Evolutionary conservation across 2,888 invertebrate species (phyloP).

Genomic region (Periphyllus acericola): DNA sequence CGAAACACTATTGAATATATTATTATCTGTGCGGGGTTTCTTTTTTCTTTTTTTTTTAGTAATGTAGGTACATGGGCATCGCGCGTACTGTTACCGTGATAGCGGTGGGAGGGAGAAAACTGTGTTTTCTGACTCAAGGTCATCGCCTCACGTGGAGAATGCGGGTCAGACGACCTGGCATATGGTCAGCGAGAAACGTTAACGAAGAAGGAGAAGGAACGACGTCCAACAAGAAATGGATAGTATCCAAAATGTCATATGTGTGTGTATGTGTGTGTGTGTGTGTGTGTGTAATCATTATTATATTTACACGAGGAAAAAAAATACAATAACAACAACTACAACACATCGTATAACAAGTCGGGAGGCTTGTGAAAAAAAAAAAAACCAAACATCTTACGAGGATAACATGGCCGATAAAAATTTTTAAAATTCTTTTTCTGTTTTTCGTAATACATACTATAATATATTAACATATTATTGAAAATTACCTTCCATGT

Average conservation of each 20-base stretch:
- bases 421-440: background rate
- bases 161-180: constrained; percentile 20
- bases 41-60: background rate
- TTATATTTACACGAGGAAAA: background rate
- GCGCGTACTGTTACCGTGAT: background rate
- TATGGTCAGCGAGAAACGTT: constrained; percentile 8
- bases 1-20: background rate
- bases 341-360: background rate
- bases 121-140: constrained; percentile 23
- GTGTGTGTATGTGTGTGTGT: constrained; percentile 11
- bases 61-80: background rate
- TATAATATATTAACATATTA: too few species aligned
- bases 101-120: background rate
- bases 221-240: background rate
- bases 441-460: too few species aligned
- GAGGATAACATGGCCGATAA: background rate
- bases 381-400: background rate
- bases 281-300: constrained; percentile 7
- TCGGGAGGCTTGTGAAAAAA: background rate
- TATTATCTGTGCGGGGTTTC: too few species aligned
- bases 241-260: constrained; percentile 19
- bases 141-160: constrained; percentile 26
- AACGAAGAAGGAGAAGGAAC: background rate
- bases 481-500: too few species aligned
- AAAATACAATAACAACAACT: background rate